Evolutionary conservation across 2,113 vertebrate species (phyloP).

Genomic region (Dermatemys mawii): DNA sequence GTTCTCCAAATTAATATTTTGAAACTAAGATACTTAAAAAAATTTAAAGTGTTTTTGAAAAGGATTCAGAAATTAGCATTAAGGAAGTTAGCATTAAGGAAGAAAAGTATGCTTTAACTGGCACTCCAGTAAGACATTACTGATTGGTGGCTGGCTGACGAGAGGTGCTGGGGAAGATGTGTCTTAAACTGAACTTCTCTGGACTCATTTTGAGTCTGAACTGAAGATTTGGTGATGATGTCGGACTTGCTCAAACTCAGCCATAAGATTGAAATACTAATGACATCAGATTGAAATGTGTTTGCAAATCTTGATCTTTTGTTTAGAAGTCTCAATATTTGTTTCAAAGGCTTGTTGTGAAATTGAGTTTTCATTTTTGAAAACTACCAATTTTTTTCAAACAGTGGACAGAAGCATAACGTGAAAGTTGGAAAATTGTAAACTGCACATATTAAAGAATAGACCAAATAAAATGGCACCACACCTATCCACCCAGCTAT

Average conservation of each 20-base stretch:
- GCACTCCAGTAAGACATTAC: neutral
- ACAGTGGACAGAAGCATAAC: neutral
- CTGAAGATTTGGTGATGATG: neutral
- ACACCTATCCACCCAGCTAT: neutral
- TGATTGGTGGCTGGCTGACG: neutral
- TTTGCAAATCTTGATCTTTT: neutral
- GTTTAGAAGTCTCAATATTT: neutral
- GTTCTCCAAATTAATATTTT: neutral
- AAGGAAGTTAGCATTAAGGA: neutral
- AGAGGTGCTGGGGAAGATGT: neutral
- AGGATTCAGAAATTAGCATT: neutral
- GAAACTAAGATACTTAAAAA: neutral
- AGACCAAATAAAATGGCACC: neutral
- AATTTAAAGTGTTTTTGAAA: neutral
- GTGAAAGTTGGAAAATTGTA: neutral
- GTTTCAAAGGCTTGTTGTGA: neutral
- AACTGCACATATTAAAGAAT: neutral
- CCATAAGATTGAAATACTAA: no score
- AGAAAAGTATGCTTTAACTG: rapidly evolving
- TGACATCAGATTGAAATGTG: neutral
- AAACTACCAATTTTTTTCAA: neutral
- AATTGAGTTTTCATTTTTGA: neutral
- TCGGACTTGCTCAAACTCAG: neutral
- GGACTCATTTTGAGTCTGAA: neutral
- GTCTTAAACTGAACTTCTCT: neutral